These are phyloP conservation scores for Spea multiplicata DNA, from an alignment of 2,113 vertebrate genomes.

Conservation along the genomic window DNA sequence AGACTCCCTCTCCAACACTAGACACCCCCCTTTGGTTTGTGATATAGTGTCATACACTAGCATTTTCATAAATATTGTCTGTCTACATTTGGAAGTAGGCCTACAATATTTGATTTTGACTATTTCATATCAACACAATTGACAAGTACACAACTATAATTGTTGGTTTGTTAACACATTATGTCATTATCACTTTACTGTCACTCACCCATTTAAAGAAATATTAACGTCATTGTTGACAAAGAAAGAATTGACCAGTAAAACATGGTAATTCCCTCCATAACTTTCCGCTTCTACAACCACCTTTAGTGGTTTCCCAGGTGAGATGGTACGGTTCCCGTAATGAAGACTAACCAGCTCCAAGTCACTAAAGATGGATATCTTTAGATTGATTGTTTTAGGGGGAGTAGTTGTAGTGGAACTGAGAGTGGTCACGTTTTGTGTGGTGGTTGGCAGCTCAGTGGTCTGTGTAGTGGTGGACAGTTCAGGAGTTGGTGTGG, in stretches of 20 bases:
- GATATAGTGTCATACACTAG: too few species aligned
- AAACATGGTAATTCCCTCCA: neutral
- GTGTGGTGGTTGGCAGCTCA: neutral
- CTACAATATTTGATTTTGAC: too few species aligned
- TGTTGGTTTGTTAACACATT: too few species aligned
- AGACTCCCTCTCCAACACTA: too few species aligned
- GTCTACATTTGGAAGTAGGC: too few species aligned
- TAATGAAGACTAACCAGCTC: neutral
- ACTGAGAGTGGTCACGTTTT: neutral
- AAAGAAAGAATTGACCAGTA: constrained; percentile 10
- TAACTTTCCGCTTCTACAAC: neutral
- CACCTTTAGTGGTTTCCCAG: neutral
- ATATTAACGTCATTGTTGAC: neutral
- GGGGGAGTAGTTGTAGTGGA: neutral
- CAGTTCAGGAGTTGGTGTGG: neutral
- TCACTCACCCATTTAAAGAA: too few species aligned
- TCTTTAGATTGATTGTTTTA: neutral
- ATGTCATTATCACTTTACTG: too few species aligned
- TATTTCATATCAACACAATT: too few species aligned
- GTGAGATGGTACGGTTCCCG: neutral
- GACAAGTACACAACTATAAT: too few species aligned
- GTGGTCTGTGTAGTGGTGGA: neutral
- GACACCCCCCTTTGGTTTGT: too few species aligned
- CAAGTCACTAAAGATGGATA: neutral
- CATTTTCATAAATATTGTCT: too few species aligned